phyloP scores from a whole-genome alignment of 2,113 vertebrate genomes.

The Tragelaphus imberbis region DNA sequence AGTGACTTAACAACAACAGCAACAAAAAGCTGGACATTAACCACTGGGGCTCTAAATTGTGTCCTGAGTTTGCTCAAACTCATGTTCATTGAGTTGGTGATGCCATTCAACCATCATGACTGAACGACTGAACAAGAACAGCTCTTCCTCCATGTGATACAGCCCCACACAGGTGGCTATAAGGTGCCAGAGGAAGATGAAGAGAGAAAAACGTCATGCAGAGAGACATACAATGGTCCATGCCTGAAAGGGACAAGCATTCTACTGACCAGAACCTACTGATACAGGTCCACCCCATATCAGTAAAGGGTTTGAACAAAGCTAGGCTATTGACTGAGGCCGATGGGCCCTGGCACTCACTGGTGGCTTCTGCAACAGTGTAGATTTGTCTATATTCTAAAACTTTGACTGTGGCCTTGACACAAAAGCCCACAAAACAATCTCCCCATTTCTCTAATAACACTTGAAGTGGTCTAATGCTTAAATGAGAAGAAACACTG shows the following conservation, averaged over 20 bases:
- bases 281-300: neutral
- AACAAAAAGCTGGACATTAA: neutral
- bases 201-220: neutral
- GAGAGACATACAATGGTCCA: neutral
- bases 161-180: neutral
- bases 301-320: neutral
- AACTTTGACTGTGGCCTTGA: neutral
- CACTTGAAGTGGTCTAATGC: neutral
- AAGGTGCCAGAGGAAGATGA: neutral
- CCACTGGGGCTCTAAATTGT: neutral
- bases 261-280: neutral
- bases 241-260: rapidly evolving
- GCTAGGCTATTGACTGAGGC: neutral
- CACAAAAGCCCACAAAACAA: neutral
- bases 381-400: neutral
- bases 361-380: neutral
- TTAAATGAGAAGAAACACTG: neutral
- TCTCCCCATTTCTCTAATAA: neutral
- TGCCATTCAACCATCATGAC: neutral
- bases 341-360: no score
- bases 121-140: neutral
- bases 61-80: neutral
- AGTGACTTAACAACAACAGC: neutral
- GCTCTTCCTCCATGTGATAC: neutral
- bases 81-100: neutral